Evolutionary conservation across 2,888 invertebrate species (phyloP).

Genomic region (Scaptomyza polygonia): DNA sequence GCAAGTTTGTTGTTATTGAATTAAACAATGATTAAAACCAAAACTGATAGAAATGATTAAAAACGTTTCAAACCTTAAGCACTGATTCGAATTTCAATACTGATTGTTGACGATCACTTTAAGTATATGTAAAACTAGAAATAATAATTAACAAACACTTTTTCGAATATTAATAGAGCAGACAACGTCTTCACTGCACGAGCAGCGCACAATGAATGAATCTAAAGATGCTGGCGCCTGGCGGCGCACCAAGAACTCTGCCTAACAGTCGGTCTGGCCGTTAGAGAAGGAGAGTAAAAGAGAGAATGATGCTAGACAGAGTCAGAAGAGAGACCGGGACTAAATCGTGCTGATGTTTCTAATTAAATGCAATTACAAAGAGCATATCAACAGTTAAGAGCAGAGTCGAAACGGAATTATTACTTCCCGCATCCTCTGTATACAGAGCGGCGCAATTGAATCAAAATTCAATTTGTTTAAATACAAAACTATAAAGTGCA

Average conservation of each 20-base stretch:
- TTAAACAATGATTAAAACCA: background rate
- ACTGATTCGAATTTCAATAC: slow-evolving; percentile 10
- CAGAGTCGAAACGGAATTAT: slow-evolving; percentile 15
- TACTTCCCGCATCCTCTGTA: slow-evolving; percentile 43
- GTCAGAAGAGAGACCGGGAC: slow-evolving; percentile 2
- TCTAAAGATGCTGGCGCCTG: slow-evolving; percentile 52
- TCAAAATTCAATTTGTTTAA: slow-evolving; percentile 74
- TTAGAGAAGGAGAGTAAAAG: slow-evolving; percentile 4
- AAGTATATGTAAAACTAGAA: background rate
- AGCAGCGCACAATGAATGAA: slow-evolving; percentile 61
- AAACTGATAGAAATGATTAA: background rate
- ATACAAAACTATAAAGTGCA: slow-evolving; percentile 72
- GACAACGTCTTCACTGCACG: slow-evolving; percentile 66
- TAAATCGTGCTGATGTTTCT: slow-evolving; percentile 50
- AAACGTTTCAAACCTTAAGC: background rate
- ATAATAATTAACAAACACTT: slow-evolving; percentile 10
- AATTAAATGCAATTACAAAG: slow-evolving; percentile 64
- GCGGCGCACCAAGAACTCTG: slow-evolving; percentile 15
- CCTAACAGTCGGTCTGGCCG: slow-evolving; percentile 5
- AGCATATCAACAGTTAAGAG: slow-evolving; percentile 34
- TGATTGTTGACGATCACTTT: background rate
- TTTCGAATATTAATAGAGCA: slow-evolving; percentile 23
- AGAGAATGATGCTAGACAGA: background rate
- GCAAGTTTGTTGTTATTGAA: slow-evolving; percentile 4
- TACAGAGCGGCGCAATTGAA: slow-evolving; percentile 52